phyloP scores from a whole-genome alignment of 1,140 invertebrate genomes.

The Callitettix versicolor region DNA sequence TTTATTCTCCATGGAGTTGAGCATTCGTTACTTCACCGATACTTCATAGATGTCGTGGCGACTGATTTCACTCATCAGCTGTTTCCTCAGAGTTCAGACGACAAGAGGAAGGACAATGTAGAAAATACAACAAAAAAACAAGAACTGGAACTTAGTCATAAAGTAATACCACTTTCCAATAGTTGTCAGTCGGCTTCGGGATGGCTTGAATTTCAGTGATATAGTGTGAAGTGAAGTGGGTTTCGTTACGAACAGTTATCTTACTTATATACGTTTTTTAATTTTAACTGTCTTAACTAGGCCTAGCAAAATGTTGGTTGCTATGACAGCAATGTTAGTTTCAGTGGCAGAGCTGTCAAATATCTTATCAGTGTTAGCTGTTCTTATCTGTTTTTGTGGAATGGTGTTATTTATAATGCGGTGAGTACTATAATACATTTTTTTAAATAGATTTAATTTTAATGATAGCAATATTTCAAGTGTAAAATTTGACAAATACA shows the following conservation, averaged over 20 bases:
- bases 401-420: slow-evolving; percentile 49
- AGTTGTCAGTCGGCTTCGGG: slow-evolving; percentile 10
- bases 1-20: too few relatives aligned
- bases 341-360: slow-evolving; percentile 57
- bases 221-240: slow-evolving; percentile 7
- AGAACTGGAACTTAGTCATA: too few relatives aligned
- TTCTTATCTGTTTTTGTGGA: slow-evolving; percentile 49
- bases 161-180: slow-evolving; percentile 9
- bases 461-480: too few relatives aligned
- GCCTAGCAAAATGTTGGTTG: slow-evolving; percentile 23
- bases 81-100: too few relatives aligned
- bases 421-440: slow-evolving; percentile 28
- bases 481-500: too few relatives aligned
- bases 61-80: too few relatives aligned
- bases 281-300: not conserved
- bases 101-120: too few relatives aligned
- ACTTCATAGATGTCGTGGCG: too few relatives aligned
- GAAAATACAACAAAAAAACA: too few relatives aligned
- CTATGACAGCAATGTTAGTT: slow-evolving; percentile 47
- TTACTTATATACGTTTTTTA: not conserved
- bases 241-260: slow-evolving; percentile 4
- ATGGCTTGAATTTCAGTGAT: slow-evolving; percentile 14
- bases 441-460: too few relatives aligned
- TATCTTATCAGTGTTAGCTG: slow-evolving; percentile 55
- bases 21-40: too few relatives aligned